Evolutionary conservation across 2,797 vertebrate species (phyloP), one percentile per base, ranked within the genome.

Genomic region (Taenioides sp.): DNA sequence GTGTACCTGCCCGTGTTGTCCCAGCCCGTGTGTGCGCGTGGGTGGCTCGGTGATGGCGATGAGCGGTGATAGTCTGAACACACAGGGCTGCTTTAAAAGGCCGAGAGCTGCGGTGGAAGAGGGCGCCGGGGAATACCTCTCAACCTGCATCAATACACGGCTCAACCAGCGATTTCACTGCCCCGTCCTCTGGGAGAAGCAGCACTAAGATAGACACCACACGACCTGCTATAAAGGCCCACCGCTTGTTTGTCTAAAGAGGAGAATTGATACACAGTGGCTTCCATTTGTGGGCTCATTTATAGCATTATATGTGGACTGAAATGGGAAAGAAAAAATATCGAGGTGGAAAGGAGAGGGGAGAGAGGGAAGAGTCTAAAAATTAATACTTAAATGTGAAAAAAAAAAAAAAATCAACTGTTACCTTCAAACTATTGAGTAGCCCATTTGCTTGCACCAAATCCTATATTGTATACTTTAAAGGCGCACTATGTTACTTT

Each of bases 151-250:
- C 89, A 92, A 90, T 90, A 90, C 81, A 82, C 73, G 81, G 83
- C 86, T 89, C 87, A 88, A 89, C 88, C 85, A 82, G 82, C 84
- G 90, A 85, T 85, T 91, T 88, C 84, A 69, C 78, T 23, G 4
- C 0, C 0, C 27, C 20, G 63, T 86, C 89, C 80, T 22, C 4
- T 3, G 80, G 74, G 83, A 82, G 52, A 28, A 16, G 61, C 20
- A 2, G 60, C 77, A 4, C 22, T 54, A 55, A 73, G 66, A 34
- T 22, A 25, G 5, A 69, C 67, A 28, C 63, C 9, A 54, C 72
- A 4, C 10, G 71, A 61, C 66, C 61, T 0, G 18, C 74, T 77
- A 75, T 49, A 70, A 80, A 84, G 69, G 16, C 54, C 54, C 62
- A 23, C 71, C 66, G 70, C 76, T 77, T 84, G 77, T 69, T 76